Percentiles rank a stretch among this genome's conserved stretches.
These are phyloP conservation scores for Lipophrys pholis DNA, from an alignment of 2,113 vertebrate species.

Conservation along the genomic window DNA sequence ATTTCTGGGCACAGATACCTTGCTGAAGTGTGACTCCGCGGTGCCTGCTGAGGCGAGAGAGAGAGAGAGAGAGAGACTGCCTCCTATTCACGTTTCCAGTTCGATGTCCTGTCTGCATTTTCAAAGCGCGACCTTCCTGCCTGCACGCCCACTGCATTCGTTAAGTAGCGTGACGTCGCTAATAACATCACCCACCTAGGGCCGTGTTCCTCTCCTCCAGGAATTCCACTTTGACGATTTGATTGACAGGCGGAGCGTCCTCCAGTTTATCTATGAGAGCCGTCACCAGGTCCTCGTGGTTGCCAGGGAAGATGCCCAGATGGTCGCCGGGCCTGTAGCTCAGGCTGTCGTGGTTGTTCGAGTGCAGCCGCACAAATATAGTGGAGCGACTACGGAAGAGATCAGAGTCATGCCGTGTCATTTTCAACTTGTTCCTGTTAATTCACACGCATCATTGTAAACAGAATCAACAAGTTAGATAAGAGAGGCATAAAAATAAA, in stretches of 20 bases:
- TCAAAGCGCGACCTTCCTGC: conserved; percentile 1
- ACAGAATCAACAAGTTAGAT: conserved; percentile 1
- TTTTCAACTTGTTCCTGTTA: conserved; percentile 39
- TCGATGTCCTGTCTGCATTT: conserved; percentile 40
- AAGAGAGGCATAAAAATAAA: not conserved
- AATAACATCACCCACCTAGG: conserved; percentile 83
- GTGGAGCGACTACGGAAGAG: conserved; percentile 88
- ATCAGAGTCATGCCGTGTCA: conserved; percentile 22
- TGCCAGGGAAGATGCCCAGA: conserved; percentile 93
- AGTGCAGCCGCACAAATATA: conserved; percentile 93
- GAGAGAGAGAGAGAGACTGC: conserved; percentile 17
- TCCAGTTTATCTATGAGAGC: conserved; percentile 93
- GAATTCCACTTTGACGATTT: conserved; percentile 95
- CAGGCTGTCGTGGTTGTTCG: conserved; percentile 89
- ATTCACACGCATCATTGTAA: conserved; percentile 5
- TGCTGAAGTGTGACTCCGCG: conserved; percentile 27
- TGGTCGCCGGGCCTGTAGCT: conserved; percentile 95
- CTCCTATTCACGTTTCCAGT: conserved; percentile 46
- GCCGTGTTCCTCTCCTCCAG: conserved; percentile 95
- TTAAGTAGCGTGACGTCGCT: conserved; percentile 19
- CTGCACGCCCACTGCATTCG: conserved; percentile 12
- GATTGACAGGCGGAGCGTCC: conserved; percentile 92
- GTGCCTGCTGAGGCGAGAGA: conserved; percentile 6
- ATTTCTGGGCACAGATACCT: conserved; percentile 31
- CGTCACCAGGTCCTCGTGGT: conserved; percentile 93